These are phyloP conservation scores for Eupithecia dodoneata DNA, from an alignment of 2,888 invertebrate species.

Conservation along the genomic window DNA sequence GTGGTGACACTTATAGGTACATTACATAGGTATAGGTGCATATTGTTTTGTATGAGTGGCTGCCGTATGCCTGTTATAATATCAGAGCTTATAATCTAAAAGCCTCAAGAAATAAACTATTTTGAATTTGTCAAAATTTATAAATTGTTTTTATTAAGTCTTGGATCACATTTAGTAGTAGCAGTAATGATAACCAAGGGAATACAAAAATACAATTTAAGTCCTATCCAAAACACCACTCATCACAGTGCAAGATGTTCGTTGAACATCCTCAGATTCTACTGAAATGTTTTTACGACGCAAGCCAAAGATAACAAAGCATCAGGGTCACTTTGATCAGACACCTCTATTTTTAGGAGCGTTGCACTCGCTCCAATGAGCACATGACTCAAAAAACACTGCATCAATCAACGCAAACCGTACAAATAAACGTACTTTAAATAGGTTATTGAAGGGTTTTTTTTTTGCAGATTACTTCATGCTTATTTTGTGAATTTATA, in stretches of 20 bases:
- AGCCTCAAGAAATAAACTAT: too few relatives aligned
- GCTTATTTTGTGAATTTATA: not conserved
- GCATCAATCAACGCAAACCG: slow-evolving; percentile 35
- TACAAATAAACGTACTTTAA: slow-evolving; percentile 7
- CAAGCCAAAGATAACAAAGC: slow-evolving; percentile 35
- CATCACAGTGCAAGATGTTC: slow-evolving; percentile 9
- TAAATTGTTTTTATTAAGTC: not conserved
- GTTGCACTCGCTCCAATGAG: slow-evolving; percentile 37
- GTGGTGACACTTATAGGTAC: not conserved
- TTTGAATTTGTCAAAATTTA: too few relatives aligned
- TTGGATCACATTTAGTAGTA: not conserved
- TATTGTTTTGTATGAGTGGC: slow-evolving; percentile 1
- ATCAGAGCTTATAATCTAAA: not conserved
- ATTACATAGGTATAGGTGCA: not conserved
- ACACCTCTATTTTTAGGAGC: slow-evolving; percentile 43
- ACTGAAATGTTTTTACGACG: slow-evolving; percentile 32
- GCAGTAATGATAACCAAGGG: not conserved
- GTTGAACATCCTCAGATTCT: slow-evolving; percentile 15
- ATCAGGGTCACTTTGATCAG: slow-evolving; percentile 45
- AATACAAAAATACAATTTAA: not conserved
- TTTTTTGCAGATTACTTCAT: not conserved
- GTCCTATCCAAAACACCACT: not conserved
- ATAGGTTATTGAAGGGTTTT: not conserved
- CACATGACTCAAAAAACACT: slow-evolving; percentile 29
- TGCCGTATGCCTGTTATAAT: not conserved